Base-by-base conservation (phyloP, 2,113 vertebrate genomes). In the Collichthys lucidus region DNA sequence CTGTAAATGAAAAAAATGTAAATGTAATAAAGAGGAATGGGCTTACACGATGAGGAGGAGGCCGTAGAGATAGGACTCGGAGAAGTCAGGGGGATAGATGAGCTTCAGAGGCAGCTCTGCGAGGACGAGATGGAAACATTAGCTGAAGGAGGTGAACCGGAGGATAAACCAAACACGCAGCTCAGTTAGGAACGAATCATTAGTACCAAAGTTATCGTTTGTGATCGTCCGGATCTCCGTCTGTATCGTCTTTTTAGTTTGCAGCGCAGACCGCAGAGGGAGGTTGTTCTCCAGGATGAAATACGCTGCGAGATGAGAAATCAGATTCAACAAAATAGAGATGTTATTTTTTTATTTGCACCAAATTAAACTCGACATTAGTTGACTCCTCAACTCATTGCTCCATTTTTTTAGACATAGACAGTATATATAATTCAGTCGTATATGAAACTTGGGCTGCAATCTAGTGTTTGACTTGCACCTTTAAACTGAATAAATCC, bases 61-160 rank as follows among this genome's bases (percentile, higher is more conserved):
- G 83, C 96, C 95, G 83, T 98, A 98, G 86, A 96, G 92, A 91
- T 92, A 95, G 88, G 95, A 94, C 44, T 97, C 97, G 26, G 98
- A 97, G 92, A 99, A 99, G 93, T 97, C 96, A 79, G 94, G 95
- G 56, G 97, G 97, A 89, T 96, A 94, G 85, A 94, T 95, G 89
- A 98, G 96, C 93, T 96, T 96, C 92, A 98, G 94, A 90, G 96
- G 96, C 88, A 98, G 95, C 92, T 97, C 97, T 98, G 95, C 82
- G 93, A 91, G 95, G 47, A 95, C 69, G 52, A 72, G 22, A 77
- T 24, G 31, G 35, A 79, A 44, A 64, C 59, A 74, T 65, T 2
- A 92, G 49, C 80, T 42, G 53, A 19, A 35, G 47, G 67, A 84
- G 65, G 62, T 0, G 65, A 65, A 15, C 11, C 44, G 26, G n/a